phyloP scores from a whole-genome alignment of 2,888 invertebrate genomes.

The Mactromeris polynyma region DNA sequence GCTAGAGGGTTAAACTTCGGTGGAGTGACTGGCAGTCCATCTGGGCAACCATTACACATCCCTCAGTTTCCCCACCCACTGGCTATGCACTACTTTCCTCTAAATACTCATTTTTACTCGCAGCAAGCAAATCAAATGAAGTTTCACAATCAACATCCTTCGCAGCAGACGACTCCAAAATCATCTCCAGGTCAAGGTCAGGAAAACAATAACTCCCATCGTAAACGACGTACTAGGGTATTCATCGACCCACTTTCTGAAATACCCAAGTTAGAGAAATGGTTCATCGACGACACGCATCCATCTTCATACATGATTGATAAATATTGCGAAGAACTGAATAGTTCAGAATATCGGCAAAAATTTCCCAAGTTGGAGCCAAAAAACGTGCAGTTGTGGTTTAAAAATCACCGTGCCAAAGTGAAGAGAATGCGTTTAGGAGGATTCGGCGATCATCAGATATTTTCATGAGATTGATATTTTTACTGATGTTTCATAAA shows the following conservation, averaged over 20 bases:
- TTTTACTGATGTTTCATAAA: neutral
- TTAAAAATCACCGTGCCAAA: conserved; percentile 99
- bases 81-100: conserved; percentile 83
- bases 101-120: conserved; percentile 81
- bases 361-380: conserved; percentile 99
- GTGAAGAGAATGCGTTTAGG: conserved; percentile 93
- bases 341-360: conserved; percentile 98
- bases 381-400: conserved; percentile 99
- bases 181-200: conserved; percentile 66
- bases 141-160: conserved; percentile 65
- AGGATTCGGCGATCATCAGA: conserved; percentile 61
- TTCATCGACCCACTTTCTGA: conserved; percentile 99
- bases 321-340: conserved; percentile 98
- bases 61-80: conserved; percentile 82
- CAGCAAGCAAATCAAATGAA: conserved; percentile 77
- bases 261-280: conserved; percentile 91
- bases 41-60: conserved; percentile 79
- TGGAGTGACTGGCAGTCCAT: conserved; percentile 64
- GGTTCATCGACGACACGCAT: conserved; percentile 99
- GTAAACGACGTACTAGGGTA: conserved; percentile 97
- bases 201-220: conserved; percentile 71
- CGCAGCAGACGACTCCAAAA: conserved; percentile 58
- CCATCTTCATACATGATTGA: conserved; percentile 99
- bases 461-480: conserved; percentile 55
- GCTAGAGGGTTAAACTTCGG: conserved; percentile 67